Evolutionary conservation across 2,888 invertebrate genomes (phyloP).

Genomic region (Synanthedon formicaeformis): DNA sequence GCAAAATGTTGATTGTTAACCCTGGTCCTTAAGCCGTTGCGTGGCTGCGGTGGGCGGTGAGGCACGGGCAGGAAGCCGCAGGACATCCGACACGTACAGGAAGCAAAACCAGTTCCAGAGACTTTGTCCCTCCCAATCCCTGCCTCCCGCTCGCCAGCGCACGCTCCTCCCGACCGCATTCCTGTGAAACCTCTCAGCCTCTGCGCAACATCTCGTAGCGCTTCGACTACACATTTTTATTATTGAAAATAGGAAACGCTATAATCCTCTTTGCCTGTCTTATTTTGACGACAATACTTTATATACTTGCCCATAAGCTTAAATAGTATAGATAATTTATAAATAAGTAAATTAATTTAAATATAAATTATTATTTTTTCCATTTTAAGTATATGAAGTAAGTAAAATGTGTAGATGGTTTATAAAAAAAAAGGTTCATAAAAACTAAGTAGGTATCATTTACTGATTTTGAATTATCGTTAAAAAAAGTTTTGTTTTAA

Average conservation of each 20-base stretch:
- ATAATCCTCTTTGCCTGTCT: conserved; percentile 1
- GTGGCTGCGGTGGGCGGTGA: conserved; percentile 27
- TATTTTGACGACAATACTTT: not conserved
- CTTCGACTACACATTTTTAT: not conserved
- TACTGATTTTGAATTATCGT: too few relatives aligned
- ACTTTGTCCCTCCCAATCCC: conserved; percentile 62
- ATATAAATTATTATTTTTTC: too few relatives aligned
- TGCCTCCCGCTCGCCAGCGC: conserved; percentile 23
- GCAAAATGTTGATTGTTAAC: not conserved
- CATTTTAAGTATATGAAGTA: too few relatives aligned
- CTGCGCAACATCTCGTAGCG: conserved; percentile 38
- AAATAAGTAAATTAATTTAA: not conserved
- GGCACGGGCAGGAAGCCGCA: conserved; percentile 67
- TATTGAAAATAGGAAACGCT: conserved; percentile 1
- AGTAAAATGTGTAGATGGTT: too few relatives aligned
- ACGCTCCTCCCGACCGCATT: conserved; percentile 43
- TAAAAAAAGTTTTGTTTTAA: too few relatives aligned
- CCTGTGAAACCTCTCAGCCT: conserved; percentile 51
- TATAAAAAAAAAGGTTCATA: too few relatives aligned
- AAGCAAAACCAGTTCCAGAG: conserved; percentile 66
- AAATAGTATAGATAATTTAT: not conserved
- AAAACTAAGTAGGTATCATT: too few relatives aligned
- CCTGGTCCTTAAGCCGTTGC: conserved; percentile 27
- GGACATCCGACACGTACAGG: conserved; percentile 69
- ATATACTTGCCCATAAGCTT: not conserved